phyloP scores from a whole-genome alignment of 2,113 vertebrate species.

The Melanostigma gelatinosum region DNA sequence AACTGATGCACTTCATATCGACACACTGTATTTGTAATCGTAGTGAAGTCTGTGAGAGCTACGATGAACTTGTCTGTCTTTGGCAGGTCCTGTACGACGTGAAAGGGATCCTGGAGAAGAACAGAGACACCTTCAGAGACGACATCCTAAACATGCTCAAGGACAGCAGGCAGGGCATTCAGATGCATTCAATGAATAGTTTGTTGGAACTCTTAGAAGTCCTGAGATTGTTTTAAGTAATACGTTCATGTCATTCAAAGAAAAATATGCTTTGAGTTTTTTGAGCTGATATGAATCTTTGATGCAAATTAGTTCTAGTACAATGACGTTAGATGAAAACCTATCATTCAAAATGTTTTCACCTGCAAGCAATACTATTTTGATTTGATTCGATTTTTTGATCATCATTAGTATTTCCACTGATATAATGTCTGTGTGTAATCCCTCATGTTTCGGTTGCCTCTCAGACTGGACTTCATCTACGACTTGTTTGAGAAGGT shows the following conservation, averaged over 20 bases:
- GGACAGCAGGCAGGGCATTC: slow-evolving; percentile 87
- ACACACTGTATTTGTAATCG: background rate
- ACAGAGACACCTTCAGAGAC: slow-evolving; percentile 94
- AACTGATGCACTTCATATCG: background rate
- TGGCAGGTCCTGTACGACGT: slow-evolving; percentile 90
- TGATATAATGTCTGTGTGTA: background rate
- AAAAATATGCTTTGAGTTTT: background rate
- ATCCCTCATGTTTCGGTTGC: slow-evolving; percentile 19
- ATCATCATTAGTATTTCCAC: background rate
- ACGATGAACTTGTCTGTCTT: background rate
- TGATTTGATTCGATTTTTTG: too few species aligned
- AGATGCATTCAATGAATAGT: background rate
- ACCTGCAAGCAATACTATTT: background rate
- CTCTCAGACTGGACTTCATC: slow-evolving; percentile 91
- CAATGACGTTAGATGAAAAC: background rate
- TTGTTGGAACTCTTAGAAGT: background rate
- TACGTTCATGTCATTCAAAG: background rate
- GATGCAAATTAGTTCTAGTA: background rate
- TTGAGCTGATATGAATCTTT: background rate
- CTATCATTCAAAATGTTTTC: background rate
- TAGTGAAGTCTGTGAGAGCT: background rate
- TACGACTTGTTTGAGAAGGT: slow-evolving; percentile 95
- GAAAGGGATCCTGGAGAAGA: slow-evolving; percentile 91
- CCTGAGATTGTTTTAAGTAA: background rate
- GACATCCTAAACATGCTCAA: slow-evolving; percentile 94